These are phyloP conservation scores for Teleopsis dalmanni DNA, from an alignment of 1,140 invertebrate genomes.

Conservation along the genomic window DNA sequence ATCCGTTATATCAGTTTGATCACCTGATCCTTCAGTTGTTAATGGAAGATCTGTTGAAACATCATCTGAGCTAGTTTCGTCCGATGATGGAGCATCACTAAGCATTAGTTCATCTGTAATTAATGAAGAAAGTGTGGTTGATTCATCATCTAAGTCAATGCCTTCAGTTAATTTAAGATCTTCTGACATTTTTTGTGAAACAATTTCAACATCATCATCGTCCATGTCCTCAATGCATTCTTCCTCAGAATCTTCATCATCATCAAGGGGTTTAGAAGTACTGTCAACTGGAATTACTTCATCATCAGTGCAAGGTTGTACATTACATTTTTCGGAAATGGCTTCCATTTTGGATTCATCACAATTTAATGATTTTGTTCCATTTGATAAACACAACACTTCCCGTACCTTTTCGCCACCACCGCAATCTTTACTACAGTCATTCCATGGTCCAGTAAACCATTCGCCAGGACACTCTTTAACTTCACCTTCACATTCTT, in stretches of 20 bases:
- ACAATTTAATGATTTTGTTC: constrained; percentile 56
- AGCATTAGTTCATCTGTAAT: constrained; percentile 54
- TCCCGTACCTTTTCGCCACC: constrained; percentile 66
- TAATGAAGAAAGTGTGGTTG: constrained; percentile 34
- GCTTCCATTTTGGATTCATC: constrained; percentile 57
- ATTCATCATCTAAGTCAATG: constrained; percentile 25
- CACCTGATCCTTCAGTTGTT: constrained; percentile 36
- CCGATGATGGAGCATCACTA: constrained; percentile 48
- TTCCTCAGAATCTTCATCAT: constrained; percentile 48
- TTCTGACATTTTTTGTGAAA: constrained; percentile 13
- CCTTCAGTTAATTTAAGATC: constrained; percentile 19
- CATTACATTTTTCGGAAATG: constrained; percentile 65
- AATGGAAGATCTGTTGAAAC: constrained; percentile 20
- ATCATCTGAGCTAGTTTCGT: constrained; percentile 20
- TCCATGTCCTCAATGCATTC: constrained; percentile 47
- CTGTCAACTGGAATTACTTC: constrained; percentile 58
- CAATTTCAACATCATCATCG: constrained; percentile 18
- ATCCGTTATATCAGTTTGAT: constrained; percentile 20
- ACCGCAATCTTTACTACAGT: constrained; percentile 75
- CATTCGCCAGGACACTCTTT: constrained; percentile 75
- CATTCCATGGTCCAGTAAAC: constrained; percentile 78
- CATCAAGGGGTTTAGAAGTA: constrained; percentile 48
- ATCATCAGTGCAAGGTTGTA: constrained; percentile 61
- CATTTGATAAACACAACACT: constrained; percentile 72
- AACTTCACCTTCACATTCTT: constrained; percentile 59